Conservation (phyloP, 2,113 vertebrate species). For the Mustelus asterias region DNA sequence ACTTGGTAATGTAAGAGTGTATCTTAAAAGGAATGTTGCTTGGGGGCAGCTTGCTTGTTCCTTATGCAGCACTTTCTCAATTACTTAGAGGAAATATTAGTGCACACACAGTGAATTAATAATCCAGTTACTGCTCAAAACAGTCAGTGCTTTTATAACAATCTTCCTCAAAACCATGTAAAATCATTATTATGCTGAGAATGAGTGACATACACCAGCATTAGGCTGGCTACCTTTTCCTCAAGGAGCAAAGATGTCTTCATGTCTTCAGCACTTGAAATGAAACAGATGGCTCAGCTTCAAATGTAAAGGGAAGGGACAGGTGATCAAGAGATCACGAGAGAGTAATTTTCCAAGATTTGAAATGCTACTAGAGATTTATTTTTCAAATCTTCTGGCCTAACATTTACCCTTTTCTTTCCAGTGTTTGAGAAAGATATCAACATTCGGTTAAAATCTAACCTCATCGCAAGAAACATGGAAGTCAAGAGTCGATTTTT, state of each 20-base stretch:
- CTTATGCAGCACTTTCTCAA: too few relatives aligned
- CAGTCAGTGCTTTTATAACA: background rate
- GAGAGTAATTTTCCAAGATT: background rate
- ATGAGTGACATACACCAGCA: too few relatives aligned
- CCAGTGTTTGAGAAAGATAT: background rate
- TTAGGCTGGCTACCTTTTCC: too few relatives aligned
- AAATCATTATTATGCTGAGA: background rate
- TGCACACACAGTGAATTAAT: background rate
- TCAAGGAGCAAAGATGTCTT: too few relatives aligned
- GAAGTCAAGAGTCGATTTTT: background rate
- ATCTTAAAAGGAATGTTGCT: too few relatives aligned
- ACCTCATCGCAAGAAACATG: background rate
- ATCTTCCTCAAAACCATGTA: background rate
- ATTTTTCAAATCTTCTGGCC: too few relatives aligned
- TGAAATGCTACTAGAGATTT: background rate
- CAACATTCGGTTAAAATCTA: background rate
- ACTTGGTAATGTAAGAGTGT: too few relatives aligned
- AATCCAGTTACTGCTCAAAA: background rate
- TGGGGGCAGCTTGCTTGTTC: too few relatives aligned
- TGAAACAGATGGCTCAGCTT: too few relatives aligned
- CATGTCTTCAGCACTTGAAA: too few relatives aligned
- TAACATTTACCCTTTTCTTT: background rate
- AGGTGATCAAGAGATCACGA: background rate
- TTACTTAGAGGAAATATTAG: too few relatives aligned
- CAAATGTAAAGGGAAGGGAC: too few relatives aligned